phyloP scores from a whole-genome alignment of 1,140 invertebrate genomes.

The Microplitis mediator region DNA sequence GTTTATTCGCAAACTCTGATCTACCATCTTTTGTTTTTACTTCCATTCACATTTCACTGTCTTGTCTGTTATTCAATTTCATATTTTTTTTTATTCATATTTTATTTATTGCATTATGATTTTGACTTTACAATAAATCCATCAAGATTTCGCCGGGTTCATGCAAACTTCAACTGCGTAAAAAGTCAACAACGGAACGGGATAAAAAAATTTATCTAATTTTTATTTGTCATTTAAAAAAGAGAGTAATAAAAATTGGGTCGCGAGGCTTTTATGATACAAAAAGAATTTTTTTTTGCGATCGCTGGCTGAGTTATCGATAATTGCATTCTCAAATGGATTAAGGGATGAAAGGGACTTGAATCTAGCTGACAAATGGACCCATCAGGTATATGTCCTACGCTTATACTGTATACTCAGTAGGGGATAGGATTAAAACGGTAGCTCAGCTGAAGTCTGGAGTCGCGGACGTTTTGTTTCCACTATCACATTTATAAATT shows the following conservation, averaged over 20 bases:
- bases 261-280: background rate
- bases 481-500: background rate
- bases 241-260: background rate
- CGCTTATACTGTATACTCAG: background rate
- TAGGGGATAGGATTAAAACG: conserved; percentile 12
- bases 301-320: background rate
- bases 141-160: background rate
- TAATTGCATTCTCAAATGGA: conserved; percentile 25
- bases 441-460: background rate
- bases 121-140: background rate
- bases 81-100: too few relatives aligned
- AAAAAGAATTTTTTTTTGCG: background rate
- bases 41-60: too few relatives aligned
- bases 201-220: background rate
- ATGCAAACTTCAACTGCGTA: background rate
- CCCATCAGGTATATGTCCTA: background rate
- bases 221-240: background rate
- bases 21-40: too few relatives aligned
- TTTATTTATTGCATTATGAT: background rate
- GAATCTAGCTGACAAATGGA: conserved; percentile 23
- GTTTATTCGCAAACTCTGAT: too few relatives aligned
- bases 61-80: background rate
- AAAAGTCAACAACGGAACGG: too few relatives aligned
- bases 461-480: background rate
- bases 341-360: conserved; percentile 24